A percentile compares a stretch with the other conserved stretches of the same genome.
These are phyloP conservation scores for Artemia sinica DNA, from an alignment of 2,888 invertebrate species.

Conservation along the genomic window DNA sequence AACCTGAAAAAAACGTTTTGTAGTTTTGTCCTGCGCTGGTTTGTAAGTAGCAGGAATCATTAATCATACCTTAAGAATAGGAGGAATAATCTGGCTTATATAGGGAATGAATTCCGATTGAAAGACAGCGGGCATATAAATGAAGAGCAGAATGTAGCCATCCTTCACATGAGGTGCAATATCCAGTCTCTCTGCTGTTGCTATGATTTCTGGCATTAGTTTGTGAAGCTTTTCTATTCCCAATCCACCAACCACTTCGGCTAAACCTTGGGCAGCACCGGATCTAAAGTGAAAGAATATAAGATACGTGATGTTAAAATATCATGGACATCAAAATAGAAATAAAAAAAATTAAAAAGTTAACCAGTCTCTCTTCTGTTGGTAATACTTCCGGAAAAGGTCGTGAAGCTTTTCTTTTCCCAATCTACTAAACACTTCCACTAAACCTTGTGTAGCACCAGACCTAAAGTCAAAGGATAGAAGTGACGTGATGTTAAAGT, in stretches of 20 bases:
- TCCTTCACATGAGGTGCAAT: conserved; percentile 94
- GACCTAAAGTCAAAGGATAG: no score
- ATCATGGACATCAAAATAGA: no score
- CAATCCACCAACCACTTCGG: conserved; percentile 88
- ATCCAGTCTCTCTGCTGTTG: conserved; percentile 76
- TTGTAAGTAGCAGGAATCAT: not conserved
- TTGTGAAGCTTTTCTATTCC: conserved; percentile 86
- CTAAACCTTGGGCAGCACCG: conserved; percentile 90
- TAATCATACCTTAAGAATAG: conserved; percentile 57
- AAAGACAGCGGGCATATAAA: conserved; percentile 95
- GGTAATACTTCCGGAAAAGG: no score
- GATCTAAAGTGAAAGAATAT: conserved; percentile 37
- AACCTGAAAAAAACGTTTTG: not conserved
- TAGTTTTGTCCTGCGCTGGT: not conserved
- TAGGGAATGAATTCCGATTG: conserved; percentile 87
- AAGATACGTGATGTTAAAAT: no score
- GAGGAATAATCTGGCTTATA: conserved; percentile 88
- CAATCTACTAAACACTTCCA: no score
- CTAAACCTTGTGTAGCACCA: no score
- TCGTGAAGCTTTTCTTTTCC: no score
- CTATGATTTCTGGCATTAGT: conserved; percentile 91
- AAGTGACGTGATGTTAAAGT: no score
- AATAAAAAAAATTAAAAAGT: no score
- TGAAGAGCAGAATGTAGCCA: conserved; percentile 99
- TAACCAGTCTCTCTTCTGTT: no score